Conservation (phyloP, 2,797 vertebrate species). For the Acipenser transmontanus region DNA sequence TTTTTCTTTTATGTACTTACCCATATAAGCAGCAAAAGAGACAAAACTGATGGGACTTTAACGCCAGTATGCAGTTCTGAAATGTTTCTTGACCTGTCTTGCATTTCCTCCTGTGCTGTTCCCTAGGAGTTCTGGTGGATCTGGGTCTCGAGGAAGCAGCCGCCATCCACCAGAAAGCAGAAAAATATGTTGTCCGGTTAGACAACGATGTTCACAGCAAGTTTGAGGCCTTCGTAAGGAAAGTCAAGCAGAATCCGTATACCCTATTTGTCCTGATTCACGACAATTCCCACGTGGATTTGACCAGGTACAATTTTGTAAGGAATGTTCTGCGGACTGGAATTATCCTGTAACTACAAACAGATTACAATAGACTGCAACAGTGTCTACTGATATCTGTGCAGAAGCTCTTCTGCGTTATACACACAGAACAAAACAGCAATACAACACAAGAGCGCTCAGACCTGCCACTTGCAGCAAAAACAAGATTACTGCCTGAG, state of each 20-base stretch:
- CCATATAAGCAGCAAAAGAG: background rate
- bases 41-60: too few species aligned
- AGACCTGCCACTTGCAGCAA: too few species aligned
- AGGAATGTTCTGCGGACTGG: background rate
- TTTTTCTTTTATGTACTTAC: too few species aligned
- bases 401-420: too few species aligned
- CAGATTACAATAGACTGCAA: background rate
- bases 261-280: constrained; percentile 95
- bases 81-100: background rate
- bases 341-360: background rate
- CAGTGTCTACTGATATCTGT: too few species aligned
- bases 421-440: too few species aligned
- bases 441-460: too few species aligned
- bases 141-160: constrained; percentile 83
- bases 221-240: constrained; percentile 91
- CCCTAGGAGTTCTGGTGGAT: constrained; percentile 87
- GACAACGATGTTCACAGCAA: constrained; percentile 83
- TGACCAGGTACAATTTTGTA: constrained; percentile 72
- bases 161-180: constrained; percentile 72
- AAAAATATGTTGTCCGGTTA: constrained; percentile 87
- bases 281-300: constrained; percentile 89
- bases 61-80: too few species aligned
- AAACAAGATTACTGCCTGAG: too few species aligned
- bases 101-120: constrained; percentile 14
- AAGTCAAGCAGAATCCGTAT: constrained; percentile 92